Conservation (phyloP, 2,797 vertebrate genomes). For the Todus mexicanus region DNA sequence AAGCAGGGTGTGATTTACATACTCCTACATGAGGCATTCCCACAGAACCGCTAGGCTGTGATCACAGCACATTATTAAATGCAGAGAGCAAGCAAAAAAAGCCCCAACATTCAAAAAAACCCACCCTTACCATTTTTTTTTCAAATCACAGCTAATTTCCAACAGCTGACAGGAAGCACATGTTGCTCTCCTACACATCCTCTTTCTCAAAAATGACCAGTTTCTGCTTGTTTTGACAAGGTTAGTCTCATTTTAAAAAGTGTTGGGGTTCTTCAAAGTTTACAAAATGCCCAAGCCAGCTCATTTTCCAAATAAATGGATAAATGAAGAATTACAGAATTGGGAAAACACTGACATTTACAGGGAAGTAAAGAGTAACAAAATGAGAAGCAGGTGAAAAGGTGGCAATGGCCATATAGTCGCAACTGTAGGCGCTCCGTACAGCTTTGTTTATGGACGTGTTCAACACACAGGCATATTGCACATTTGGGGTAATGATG, state of each 20-base stretch:
- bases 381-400: background rate
- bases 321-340: background rate
- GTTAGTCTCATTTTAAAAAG: background rate
- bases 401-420: background rate
- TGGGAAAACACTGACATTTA: background rate
- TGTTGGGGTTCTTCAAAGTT: background rate
- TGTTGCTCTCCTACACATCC: background rate
- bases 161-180: constrained; percentile 15
- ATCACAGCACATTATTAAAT: constrained; percentile 19
- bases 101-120: background rate
- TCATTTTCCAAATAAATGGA: background rate
- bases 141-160: constrained; percentile 40
- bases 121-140: background rate
- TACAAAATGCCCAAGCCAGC: background rate
- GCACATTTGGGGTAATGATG: background rate
- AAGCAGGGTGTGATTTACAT: constrained; percentile 5
- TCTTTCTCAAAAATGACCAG: background rate
- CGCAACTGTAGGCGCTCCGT: background rate
- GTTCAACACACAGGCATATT: background rate
- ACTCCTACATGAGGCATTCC: constrained; percentile 12
- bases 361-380: background rate
- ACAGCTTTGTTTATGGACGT: background rate
- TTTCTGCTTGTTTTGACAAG: background rate
- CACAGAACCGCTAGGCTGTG: constrained; percentile 2
- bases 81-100: background rate